Evolutionary conservation across 1,140 invertebrate genomes (phyloP).

Genomic region (Drosophila prosaltans): DNA sequence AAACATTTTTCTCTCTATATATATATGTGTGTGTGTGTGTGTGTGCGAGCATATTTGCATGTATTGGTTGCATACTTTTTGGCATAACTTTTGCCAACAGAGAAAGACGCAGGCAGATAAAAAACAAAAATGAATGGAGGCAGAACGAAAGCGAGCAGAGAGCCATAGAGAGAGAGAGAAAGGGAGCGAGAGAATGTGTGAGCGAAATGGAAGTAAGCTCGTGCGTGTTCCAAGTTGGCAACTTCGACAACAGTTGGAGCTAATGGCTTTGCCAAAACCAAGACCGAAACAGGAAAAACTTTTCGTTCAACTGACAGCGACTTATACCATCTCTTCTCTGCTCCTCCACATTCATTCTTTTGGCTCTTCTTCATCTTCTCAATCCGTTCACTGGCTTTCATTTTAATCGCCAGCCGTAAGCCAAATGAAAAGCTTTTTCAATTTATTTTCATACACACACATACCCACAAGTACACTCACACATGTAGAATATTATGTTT

Average conservation of each 20-base stretch:
- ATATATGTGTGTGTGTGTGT: constrained; percentile 5
- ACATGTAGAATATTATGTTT: constrained; percentile 16
- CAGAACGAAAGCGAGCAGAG: background rate
- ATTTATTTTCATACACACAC: constrained; percentile 53
- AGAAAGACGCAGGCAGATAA: background rate
- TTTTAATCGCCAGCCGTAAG: constrained; percentile 72
- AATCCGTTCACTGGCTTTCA: constrained; percentile 47
- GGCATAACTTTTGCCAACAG: constrained; percentile 60
- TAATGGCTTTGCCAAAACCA: constrained; percentile 48
- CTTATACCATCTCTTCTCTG: constrained; percentile 46
- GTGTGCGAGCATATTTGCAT: constrained; percentile 30
- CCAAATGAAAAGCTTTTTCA: constrained; percentile 78
- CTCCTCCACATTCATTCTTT: constrained; percentile 27
- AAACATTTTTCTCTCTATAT: too few relatives aligned
- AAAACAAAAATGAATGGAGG: background rate
- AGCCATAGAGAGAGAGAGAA: background rate
- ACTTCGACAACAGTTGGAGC: constrained; percentile 73
- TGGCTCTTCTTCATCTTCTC: constrained; percentile 14
- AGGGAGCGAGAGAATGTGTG: background rate
- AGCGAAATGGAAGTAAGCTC: constrained; percentile 8
- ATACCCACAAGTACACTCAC: constrained; percentile 1
- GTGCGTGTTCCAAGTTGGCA: constrained; percentile 70
- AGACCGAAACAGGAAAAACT: constrained; percentile 41
- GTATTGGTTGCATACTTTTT: constrained; percentile 66
- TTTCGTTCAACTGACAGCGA: constrained; percentile 66